phyloP scores from a whole-genome alignment of 2,113 vertebrate genomes.

The Triplophysa siluroides region DNA sequence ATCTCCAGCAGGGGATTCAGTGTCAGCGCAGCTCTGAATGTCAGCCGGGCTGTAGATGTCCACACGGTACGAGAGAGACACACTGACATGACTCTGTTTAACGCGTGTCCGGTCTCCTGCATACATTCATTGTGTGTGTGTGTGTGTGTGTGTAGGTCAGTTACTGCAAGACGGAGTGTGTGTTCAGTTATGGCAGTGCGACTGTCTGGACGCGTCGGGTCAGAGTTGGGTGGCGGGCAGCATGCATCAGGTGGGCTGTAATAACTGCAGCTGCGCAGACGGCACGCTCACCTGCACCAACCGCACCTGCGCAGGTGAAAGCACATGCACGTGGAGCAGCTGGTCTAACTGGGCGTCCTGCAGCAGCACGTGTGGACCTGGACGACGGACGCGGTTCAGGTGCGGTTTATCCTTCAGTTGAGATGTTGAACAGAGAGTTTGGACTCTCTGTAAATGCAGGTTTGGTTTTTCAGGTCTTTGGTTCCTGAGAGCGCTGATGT shows the following conservation, averaged over 20 bases:
- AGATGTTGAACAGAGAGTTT: not conserved
- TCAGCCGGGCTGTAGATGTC: conserved; percentile 81
- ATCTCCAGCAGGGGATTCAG: conserved; percentile 82
- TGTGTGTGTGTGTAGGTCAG: conserved; percentile 62
- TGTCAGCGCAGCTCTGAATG: conserved; percentile 75
- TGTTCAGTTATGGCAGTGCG: conserved; percentile 79
- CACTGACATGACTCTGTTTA: conserved; percentile 11
- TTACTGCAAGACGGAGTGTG: conserved; percentile 81
- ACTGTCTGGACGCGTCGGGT: conserved; percentile 79
- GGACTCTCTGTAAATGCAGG: not conserved
- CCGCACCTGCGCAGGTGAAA: conserved; percentile 65
- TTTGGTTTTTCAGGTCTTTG: conserved; percentile 68
- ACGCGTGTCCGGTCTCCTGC: not conserved
- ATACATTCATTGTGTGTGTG: not conserved
- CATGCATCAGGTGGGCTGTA: conserved; percentile 74
- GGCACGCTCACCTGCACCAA: conserved; percentile 79
- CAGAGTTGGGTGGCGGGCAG: conserved; percentile 83
- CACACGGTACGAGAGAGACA: conserved; percentile 65
- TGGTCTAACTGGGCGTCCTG: conserved; percentile 88
- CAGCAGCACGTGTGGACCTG: conserved; percentile 78
- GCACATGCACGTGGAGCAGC: conserved; percentile 79
- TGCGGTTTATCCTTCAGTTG: conserved; percentile 28
- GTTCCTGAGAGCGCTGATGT: conserved; percentile 65
- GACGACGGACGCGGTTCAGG: conserved; percentile 81
- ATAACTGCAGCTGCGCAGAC: conserved; percentile 81